A percentile compares a stretch with the other conserved stretches of the same genome.
Conservation (phyloP, 2,888 invertebrate species). For the Phortica okadai region DNA sequence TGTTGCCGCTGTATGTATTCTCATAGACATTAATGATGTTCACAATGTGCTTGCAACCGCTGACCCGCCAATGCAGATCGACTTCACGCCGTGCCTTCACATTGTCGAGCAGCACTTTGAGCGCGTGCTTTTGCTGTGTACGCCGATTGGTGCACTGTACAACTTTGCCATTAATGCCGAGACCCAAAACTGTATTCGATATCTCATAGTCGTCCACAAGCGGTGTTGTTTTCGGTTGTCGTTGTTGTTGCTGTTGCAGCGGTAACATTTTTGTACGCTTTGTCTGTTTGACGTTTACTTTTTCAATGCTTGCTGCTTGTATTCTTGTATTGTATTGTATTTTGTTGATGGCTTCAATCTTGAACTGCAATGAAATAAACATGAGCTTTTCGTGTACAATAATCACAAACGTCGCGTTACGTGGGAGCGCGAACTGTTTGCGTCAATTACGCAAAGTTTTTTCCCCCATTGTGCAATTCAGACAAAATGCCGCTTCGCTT, state of each 20-base stretch:
- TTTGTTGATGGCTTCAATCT: background rate
- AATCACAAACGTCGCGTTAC: background rate
- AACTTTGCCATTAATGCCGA: constrained; percentile 99
- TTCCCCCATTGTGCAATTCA: background rate
- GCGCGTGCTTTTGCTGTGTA: constrained; percentile 88
- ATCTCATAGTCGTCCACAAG: constrained; percentile 95
- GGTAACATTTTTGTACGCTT: background rate
- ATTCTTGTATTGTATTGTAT: background rate
- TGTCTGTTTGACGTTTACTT: background rate
- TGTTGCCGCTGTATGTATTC: constrained; percentile 93
- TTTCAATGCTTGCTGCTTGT: background rate
- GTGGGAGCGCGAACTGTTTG: background rate
- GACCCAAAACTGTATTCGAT: constrained; percentile 93
- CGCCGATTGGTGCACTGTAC: constrained; percentile 92
- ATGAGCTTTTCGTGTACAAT: background rate
- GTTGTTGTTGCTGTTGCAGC: constrained; percentile 60
- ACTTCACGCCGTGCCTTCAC: constrained; percentile 96
- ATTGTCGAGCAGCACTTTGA: constrained; percentile 95
- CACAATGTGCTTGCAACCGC: constrained; percentile 94
- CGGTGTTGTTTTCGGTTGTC: constrained; percentile 84
- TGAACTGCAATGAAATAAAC: background rate
- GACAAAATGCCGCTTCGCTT: background rate
- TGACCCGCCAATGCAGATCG: constrained; percentile 95
- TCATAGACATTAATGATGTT: constrained; percentile 94
- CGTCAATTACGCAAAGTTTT: background rate